Evolutionary conservation across 2,888 invertebrate genomes (phyloP).

Genomic region (Zygaena filipendulae): DNA sequence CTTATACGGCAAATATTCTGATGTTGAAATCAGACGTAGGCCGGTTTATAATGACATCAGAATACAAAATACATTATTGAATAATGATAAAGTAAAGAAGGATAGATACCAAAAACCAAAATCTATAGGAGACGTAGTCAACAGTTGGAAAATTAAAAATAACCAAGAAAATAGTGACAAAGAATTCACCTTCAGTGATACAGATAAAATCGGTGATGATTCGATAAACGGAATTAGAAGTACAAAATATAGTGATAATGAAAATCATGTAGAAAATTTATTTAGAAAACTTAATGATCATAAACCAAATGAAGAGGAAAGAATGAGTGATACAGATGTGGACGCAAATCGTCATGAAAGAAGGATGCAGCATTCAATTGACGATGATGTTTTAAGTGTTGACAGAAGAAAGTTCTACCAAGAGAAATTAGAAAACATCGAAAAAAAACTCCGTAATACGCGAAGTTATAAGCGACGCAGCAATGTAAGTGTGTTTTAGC

Average conservation of each 20-base stretch:
- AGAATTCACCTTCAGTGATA: neutral
- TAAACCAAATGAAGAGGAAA: neutral
- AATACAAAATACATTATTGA: too few species aligned
- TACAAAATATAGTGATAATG: neutral
- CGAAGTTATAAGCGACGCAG: slow-evolving; percentile 18
- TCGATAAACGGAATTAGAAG: neutral
- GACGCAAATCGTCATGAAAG: too few species aligned
- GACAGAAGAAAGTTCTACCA: slow-evolving; percentile 42
- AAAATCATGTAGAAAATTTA: too few species aligned
- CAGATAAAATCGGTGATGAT: neutral
- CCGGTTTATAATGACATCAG: too few species aligned
- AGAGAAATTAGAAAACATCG: slow-evolving; percentile 35
- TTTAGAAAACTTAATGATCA: neutral
- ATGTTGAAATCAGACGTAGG: too few species aligned
- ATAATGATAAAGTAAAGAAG: neutral
- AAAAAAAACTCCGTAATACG: slow-evolving; percentile 24
- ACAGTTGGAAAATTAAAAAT: neutral
- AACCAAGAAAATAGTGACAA: neutral
- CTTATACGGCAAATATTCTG: neutral
- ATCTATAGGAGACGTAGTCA: neutral
- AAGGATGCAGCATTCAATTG: slow-evolving; percentile 7
- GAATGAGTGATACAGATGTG: slow-evolving; percentile 2
- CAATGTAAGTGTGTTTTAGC: slow-evolving; percentile 20
- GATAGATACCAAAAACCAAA: neutral
- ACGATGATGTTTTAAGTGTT: slow-evolving; percentile 23